Conservation (phyloP, 2,113 vertebrate species). For the Scolopax mira region DNA sequence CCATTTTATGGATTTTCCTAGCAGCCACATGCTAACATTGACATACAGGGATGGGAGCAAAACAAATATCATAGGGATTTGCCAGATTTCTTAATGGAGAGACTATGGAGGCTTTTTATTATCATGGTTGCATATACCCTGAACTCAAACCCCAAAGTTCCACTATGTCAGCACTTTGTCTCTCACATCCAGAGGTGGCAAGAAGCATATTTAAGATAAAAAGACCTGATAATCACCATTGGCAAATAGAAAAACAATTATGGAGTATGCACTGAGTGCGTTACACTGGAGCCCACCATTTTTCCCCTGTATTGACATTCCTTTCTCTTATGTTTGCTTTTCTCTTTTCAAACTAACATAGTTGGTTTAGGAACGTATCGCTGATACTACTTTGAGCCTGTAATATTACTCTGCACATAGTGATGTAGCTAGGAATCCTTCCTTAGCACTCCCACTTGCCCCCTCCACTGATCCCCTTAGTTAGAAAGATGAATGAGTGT, state of each 20-base stretch:
- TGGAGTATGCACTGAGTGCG: background rate
- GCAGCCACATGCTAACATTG: background rate
- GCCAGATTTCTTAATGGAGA: background rate
- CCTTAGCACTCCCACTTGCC: background rate
- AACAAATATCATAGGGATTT: background rate
- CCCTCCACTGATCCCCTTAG: background rate
- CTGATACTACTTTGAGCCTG: constrained; percentile 26
- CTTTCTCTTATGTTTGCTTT: constrained; percentile 28
- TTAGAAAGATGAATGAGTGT: background rate
- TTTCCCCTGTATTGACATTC: constrained; percentile 23
- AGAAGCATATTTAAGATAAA: constrained; percentile 47
- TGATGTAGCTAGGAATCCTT: constrained; percentile 37
- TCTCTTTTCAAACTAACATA: constrained; percentile 10
- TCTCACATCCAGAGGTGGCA: background rate
- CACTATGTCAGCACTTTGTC: background rate
- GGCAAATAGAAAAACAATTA: constrained; percentile 44
- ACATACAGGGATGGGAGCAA: background rate
- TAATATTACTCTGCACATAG: constrained; percentile 16
- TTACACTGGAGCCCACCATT: background rate
- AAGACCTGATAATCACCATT: background rate
- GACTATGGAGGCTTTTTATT: background rate
- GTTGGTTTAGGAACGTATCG: background rate
- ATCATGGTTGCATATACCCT: background rate
- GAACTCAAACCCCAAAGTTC: background rate
- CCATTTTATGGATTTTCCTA: background rate